Evolutionary conservation across 2,113 vertebrate genomes (phyloP).

Genomic region (Phyllostomus hastatus): DNA sequence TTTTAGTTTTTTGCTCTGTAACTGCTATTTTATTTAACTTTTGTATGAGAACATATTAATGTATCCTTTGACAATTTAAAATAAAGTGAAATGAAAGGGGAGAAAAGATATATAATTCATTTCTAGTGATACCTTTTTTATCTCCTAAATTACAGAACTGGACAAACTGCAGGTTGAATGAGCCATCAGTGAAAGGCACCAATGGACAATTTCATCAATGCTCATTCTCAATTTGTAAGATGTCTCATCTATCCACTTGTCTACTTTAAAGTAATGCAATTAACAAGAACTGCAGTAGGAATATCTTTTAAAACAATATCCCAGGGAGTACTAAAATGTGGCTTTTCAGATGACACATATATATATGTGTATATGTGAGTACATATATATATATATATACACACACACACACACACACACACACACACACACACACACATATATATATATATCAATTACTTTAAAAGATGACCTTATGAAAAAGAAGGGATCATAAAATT

Average conservation of each 20-base stretch:
- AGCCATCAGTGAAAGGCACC: neutral
- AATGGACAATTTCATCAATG: neutral
- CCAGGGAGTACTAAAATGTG: neutral
- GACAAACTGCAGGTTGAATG: neutral
- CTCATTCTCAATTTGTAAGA: neutral
- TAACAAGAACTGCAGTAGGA: neutral
- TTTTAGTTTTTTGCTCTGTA: neutral
- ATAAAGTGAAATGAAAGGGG: neutral
- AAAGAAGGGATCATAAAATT: neutral
- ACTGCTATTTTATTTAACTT: neutral
- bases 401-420: too few relatives aligned
- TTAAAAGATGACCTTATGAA: neutral
- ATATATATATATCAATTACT: neutral
- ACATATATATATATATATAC: neutral
- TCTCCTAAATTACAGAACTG: neutral
- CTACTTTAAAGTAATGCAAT: neutral
- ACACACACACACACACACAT: too few relatives aligned
- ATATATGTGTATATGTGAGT: neutral
- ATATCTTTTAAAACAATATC: neutral
- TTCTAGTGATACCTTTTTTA: neutral
- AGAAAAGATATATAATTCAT: neutral
- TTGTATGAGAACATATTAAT: neutral
- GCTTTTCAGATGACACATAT: neutral
- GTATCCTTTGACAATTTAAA: slow-evolving; percentile 13
- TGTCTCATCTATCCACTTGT: neutral